Evolutionary conservation across 2,888 invertebrate genomes (phyloP).

Genomic region (Chymomyza caudatula): DNA sequence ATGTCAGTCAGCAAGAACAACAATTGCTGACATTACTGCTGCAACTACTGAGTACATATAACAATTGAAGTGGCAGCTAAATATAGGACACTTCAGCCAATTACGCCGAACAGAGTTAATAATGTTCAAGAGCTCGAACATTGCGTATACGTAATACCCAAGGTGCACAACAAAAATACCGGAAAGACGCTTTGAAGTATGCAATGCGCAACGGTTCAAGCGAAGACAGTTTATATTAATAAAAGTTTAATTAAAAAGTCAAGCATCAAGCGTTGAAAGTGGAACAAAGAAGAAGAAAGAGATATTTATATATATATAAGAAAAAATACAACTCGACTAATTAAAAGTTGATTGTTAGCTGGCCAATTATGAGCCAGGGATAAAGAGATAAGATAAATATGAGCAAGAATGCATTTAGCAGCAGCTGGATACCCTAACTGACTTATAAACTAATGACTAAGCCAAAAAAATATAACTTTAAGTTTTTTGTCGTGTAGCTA

Average conservation of each 20-base stretch:
- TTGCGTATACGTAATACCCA: conserved; percentile 41
- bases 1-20: conserved; percentile 2
- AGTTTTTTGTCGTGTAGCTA: too few species aligned
- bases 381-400: conserved; percentile 1
- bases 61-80: conserved; percentile 8
- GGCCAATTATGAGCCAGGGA: conserved; percentile 5
- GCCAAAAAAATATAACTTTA: too few species aligned
- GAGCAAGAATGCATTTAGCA: too few species aligned
- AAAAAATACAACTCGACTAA: conserved; percentile 31
- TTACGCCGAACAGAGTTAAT: conserved; percentile 44
- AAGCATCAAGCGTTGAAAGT: conserved; percentile 18
- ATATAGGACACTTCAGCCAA: conserved; percentile 40
- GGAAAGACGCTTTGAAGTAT: conserved; percentile 11
- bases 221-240: conserved; percentile 35
- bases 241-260: conserved; percentile 40
- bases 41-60: too few species aligned
- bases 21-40: not conserved
- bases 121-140: conserved; percentile 33
- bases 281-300: conserved; percentile 10
- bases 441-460: too few species aligned
- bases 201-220: conserved; percentile 11
- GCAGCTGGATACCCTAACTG: too few species aligned
- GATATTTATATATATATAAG: conserved; percentile 6
- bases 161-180: conserved; percentile 2
- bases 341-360: conserved; percentile 44